These are phyloP conservation scores for Protophormia terraenovae DNA, from an alignment of 2,888 invertebrate genomes.

Conservation along the genomic window DNA sequence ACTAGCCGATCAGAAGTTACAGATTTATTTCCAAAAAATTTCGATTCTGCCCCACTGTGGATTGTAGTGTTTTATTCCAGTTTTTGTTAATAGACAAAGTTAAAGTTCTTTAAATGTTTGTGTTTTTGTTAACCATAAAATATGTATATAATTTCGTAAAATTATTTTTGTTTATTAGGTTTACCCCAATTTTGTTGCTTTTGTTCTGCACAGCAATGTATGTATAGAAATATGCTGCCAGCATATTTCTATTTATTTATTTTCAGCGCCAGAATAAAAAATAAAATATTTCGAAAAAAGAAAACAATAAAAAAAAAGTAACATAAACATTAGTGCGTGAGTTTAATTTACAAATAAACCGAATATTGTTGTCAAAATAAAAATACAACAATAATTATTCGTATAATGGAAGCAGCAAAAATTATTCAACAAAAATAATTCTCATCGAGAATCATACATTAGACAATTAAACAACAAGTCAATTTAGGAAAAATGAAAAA, in stretches of 20 bases:
- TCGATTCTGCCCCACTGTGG: too few species aligned
- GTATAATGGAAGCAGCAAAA: background rate
- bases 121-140: too few species aligned
- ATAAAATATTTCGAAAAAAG: background rate
- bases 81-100: too few species aligned
- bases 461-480: slow-evolving; percentile 3
- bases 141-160: too few species aligned
- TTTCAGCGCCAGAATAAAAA: background rate
- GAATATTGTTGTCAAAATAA: slow-evolving; percentile 20
- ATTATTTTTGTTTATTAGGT: too few species aligned
- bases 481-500: slow-evolving; percentile 7
- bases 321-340: slow-evolving; percentile 56
- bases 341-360: slow-evolving; percentile 47
- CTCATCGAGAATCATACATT: background rate
- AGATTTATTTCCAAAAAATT: too few species aligned
- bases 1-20: too few species aligned
- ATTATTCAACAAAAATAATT: background rate
- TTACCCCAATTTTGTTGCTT: too few species aligned
- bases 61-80: too few species aligned
- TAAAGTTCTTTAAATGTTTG: too few species aligned
- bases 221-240: slow-evolving; percentile 9
- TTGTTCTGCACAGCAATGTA: too few species aligned
- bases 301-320: slow-evolving; percentile 15
- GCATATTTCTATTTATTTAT: slow-evolving; percentile 16
- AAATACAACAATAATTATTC: background rate